Evolutionary conservation across 92 coral and sea anemone genomes (phyloP).

Genomic region (Bergia puertoricense): DNA sequence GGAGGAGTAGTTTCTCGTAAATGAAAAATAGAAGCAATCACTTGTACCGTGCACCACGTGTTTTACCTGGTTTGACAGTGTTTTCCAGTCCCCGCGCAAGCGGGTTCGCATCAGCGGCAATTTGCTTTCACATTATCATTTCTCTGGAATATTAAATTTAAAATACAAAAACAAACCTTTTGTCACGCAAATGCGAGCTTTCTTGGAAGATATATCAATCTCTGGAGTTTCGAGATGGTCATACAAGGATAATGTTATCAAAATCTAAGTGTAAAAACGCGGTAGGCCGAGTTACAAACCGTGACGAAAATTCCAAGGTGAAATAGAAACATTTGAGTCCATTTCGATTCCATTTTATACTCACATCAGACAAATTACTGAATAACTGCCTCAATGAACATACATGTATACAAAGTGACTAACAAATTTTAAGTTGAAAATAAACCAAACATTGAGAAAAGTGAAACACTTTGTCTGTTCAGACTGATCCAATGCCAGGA

Average conservation of each 20-base stretch:
- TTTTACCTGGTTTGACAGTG: background rate
- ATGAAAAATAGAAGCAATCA: no score
- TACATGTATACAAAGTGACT: background rate
- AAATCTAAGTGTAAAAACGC: background rate
- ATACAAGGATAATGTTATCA: background rate
- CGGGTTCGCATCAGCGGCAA: background rate
- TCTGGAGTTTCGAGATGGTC: background rate
- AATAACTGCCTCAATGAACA: background rate
- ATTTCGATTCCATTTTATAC: background rate
- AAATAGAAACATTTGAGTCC: background rate
- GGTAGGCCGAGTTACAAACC: background rate
- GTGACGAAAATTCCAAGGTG: background rate
- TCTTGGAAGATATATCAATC: background rate
- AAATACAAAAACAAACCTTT: background rate
- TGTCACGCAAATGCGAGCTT: background rate
- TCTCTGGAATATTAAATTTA: background rate
- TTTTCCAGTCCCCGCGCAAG: slow-evolving; percentile 21
- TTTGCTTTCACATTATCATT: background rate
- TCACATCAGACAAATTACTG: background rate
- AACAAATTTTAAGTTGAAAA: background rate
- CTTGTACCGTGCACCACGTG: background rate
- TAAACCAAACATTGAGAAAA: background rate
- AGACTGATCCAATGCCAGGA: background rate
- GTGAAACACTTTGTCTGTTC: background rate
- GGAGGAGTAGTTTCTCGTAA: no score